A percentile compares a stretch with the other conserved stretches of the same genome.
These are phyloP conservation scores for Epizoanthus illoricatus DNA, from an alignment of 92 coral and sea anemone genomes.

Conservation along the genomic window DNA sequence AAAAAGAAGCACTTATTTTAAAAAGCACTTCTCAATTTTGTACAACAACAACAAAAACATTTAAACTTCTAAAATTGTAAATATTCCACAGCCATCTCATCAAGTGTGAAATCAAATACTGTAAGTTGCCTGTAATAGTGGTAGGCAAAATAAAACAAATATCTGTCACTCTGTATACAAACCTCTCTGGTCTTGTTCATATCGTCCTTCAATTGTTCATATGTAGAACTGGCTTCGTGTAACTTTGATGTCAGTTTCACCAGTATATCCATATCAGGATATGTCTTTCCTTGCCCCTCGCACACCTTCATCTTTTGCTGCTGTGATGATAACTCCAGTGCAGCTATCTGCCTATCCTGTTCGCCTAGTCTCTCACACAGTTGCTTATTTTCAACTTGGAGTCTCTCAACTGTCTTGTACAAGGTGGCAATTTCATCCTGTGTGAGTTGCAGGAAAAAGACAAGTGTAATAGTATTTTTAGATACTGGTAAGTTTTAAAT, in stretches of 20 bases:
- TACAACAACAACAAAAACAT: background rate
- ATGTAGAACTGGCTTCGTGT: conserved; percentile 94
- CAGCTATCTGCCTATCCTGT: conserved; percentile 79
- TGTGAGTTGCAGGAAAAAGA: background rate
- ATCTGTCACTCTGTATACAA: background rate
- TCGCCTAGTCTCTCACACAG: conserved; percentile 81
- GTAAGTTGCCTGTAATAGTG: background rate
- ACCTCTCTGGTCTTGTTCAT: conserved; percentile 90
- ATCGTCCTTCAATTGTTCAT: conserved; percentile 79
- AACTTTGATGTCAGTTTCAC: conserved; percentile 83
- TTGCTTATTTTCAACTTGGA: conserved; percentile 77
- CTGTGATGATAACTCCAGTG: conserved; percentile 65
- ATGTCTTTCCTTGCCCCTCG: conserved; percentile 48
- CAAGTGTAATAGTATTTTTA: background rate
- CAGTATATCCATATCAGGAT: conserved; percentile 79
- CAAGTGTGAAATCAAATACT: background rate
- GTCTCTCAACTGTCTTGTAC: conserved; percentile 79
- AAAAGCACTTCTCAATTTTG: background rate
- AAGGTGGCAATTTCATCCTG: conserved; percentile 73
- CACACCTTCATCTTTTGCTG: conserved; percentile 43
- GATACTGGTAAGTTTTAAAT: too few species aligned
- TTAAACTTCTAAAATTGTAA: too few species aligned
- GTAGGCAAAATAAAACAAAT: background rate
- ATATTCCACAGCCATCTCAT: too few species aligned
- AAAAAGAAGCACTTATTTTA: background rate